Evolutionary conservation across 2,113 vertebrate genomes (phyloP), one percentile per base, ranked within the genome.

Genomic region (Macrotis lagotis): DNA sequence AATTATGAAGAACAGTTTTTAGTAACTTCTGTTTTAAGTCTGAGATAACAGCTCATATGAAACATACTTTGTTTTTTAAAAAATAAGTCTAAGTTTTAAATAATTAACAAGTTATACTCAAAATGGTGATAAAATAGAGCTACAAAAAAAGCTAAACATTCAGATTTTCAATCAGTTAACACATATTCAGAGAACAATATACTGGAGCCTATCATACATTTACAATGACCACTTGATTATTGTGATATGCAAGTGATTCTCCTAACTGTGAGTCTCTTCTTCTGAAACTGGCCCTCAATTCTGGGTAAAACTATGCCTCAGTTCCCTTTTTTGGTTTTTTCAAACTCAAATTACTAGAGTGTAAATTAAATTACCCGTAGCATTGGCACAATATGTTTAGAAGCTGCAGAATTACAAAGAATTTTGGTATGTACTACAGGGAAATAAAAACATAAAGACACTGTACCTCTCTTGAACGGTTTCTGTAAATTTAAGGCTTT

Each of bases 401-500:
- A 14, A 90, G 50, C 50, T 90, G 37, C 50, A 31, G 24, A 50
- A 51, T 50, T 28, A 90, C 6, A 24, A 90, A 49, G 49, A 50
- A 90, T n/a, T 37, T 90, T 50, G 48, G 16, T 90, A n/a, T 90
- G 8, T 48, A 51, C n/a, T 90, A 28, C 48, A n/a, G 28, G n/a
- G 31, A 51, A 51, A 90, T n/a, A 51, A 50, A 51, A 51, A 48
- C 49, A 44, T 44, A 74, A 44, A 10, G 24, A 16, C 3, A 14
- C 37, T 92, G 5, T 97, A 99, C 99, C 99, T 99, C 98, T 98
- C 89, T 93, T 96, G 91, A 97, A 97, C 25, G 96, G 96, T 95
- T 98, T 99, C 96, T 98, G 98, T 66, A 98, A 97, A 91, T 97
- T 94, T 90, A 99, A 98, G 44, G 98, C 97, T 98, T 99, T 99